Conservation (phyloP, 2,113 vertebrate species). For the Anarhynchus alexandrinus region DNA sequence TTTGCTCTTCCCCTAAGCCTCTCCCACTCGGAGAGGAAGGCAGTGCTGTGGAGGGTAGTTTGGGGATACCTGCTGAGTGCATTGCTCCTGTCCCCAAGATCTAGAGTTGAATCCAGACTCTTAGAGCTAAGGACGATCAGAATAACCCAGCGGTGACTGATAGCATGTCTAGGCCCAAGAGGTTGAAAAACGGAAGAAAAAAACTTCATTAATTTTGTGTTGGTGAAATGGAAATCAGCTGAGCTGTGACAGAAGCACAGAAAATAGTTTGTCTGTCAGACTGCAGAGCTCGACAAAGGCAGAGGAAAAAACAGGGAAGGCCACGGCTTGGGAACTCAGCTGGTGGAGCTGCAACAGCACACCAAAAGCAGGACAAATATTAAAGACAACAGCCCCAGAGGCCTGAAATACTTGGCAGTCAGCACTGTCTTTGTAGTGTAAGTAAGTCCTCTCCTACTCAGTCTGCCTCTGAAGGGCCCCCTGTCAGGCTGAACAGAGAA, state of each 20-base stretch:
- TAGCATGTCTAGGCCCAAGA: neutral
- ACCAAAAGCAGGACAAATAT: neutral
- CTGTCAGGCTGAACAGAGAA: neutral
- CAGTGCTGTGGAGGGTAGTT: neutral
- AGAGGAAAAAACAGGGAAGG: neutral
- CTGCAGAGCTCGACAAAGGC: neutral
- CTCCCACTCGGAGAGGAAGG: neutral
- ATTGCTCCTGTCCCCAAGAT: neutral
- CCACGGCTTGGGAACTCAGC: neutral
- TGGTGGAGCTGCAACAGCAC: neutral
- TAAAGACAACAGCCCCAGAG: neutral
- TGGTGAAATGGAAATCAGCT: neutral
- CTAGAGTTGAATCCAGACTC: neutral
- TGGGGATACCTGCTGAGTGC: neutral
- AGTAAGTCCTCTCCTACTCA: neutral
- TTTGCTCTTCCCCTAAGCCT: neutral
- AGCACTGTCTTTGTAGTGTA: neutral
- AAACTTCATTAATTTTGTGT: neutral
- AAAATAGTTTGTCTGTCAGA: neutral
- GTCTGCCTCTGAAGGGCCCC: neutral
- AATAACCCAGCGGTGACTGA: neutral
- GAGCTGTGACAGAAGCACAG: neutral
- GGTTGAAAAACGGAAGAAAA: neutral
- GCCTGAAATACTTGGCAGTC: neutral
- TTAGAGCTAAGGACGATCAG: neutral